Evolutionary conservation across 1,140 invertebrate species (phyloP).

Genomic region (Cotesia typhae): DNA sequence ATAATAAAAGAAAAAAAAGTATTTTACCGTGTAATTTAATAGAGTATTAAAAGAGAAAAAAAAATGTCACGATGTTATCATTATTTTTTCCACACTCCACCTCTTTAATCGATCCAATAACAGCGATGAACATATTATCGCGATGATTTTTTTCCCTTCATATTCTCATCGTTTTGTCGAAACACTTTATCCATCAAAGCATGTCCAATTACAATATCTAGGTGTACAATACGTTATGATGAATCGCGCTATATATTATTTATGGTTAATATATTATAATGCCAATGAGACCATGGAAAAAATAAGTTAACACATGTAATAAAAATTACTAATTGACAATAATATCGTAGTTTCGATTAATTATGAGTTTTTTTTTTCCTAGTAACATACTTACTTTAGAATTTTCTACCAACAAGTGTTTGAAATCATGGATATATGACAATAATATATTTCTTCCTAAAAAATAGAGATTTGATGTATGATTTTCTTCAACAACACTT

Average conservation of each 20-base stretch:
- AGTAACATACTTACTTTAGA: neutral
- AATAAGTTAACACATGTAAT: neutral
- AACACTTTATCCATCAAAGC: conserved; percentile 24
- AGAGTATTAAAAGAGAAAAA: conserved; percentile 19
- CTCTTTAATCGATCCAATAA: conserved; percentile 43
- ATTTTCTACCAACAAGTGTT: no score
- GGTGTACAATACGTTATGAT: conserved; percentile 16
- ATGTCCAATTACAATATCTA: conserved; percentile 17
- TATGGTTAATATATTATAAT: neutral
- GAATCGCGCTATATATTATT: conserved; percentile 9
- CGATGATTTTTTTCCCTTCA: conserved; percentile 24
- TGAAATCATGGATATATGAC: no score
- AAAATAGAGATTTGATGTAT: neutral
- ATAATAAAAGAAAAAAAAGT: neutral
- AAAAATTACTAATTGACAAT: neutral
- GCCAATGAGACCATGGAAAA: conserved; percentile 1
- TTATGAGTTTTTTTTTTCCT: neutral
- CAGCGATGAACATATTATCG: conserved; percentile 39
- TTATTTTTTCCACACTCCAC: conserved; percentile 34
- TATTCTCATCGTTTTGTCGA: conserved; percentile 18
- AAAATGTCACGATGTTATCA: conserved; percentile 32
- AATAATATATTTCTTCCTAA: neutral
- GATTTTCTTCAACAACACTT: no score
- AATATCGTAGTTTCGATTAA: neutral
- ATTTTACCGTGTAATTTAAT: conserved; percentile 14